phyloP scores from a whole-genome alignment of 2,797 vertebrate genomes.

The Yasuhikotakia modesta region DNA sequence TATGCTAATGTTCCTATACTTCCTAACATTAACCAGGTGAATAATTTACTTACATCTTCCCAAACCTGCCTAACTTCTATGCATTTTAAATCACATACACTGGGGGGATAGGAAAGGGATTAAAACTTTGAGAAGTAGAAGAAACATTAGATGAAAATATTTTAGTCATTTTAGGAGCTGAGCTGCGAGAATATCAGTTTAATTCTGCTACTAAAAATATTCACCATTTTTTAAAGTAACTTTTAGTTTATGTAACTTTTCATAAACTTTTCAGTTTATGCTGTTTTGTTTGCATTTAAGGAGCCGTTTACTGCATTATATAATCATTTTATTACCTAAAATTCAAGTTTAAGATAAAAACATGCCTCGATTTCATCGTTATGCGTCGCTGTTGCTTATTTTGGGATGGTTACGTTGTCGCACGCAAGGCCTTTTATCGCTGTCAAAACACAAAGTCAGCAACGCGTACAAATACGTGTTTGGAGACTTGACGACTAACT shows the following conservation, averaged over 20 bases:
- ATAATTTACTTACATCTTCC: background rate
- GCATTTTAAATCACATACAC: background rate
- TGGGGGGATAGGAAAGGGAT: background rate
- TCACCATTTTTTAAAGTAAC: background rate
- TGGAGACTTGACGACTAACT: background rate
- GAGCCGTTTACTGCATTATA: background rate
- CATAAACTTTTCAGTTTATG: too few relatives aligned
- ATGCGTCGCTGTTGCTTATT: constrained; percentile 26
- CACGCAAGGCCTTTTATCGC: constrained; percentile 16
- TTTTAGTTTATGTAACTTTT: too few relatives aligned
- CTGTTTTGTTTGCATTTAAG: background rate
- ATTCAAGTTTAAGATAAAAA: background rate
- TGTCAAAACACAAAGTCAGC: constrained; percentile 6
- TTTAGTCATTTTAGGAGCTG: too few relatives aligned
- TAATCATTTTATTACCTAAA: background rate
- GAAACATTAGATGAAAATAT: background rate
- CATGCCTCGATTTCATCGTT: background rate
- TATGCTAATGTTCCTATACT: background rate
- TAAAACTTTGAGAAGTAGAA: background rate
- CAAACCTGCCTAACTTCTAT: background rate
- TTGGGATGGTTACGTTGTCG: background rate
- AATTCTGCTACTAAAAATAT: background rate
- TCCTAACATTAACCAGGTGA: background rate
- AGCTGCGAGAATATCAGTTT: too few relatives aligned
- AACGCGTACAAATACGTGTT: background rate